Base-by-base conservation (phyloP, 92 coral and sea anemone genomes). In the Porites rus region DNA sequence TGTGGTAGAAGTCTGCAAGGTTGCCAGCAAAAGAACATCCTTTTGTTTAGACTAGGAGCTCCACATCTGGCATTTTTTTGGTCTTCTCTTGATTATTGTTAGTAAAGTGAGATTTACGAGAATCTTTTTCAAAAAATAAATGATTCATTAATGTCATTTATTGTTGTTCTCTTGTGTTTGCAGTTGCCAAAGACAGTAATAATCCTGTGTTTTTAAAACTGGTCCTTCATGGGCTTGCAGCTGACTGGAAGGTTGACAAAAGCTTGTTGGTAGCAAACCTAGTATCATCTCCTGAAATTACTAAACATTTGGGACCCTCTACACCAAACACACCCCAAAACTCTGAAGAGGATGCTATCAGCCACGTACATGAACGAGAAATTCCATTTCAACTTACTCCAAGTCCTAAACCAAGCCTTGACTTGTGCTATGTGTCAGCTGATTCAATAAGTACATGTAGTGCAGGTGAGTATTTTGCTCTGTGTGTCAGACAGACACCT, bases 141-240 rank as follows among this genome's bases (percentile, higher is more conserved):
- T 28, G 38, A 28, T 28, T 28, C 38, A 28, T 28, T 28, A 2
- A 28, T 28, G 38, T 28, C 38, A 28, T 28, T 28, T 28, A 2
- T 28, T 28, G 38, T 28, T 28, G 28, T 18, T 61, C 0, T 1
- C 5, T 28, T 77, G 56, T 62, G 54, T 46, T 52, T 83, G 8
- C 78, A 97, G 99, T 97, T 82, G 96, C 99, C 81, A 97, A 97
- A 80, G 99, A 97, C 85, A 92, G 93, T 82, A 95, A 95, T 75
- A 95, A 94, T 73, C 98, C 99, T 6, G 95, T 92, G 70, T 84
- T 97, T 12, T 93, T 97, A 59, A 97, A 92, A 90, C 97, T 97
- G 22, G 99, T 97, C 73, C 92, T 97, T 13, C 99, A 97, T 85
- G 96, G 99, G 17, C 80, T 97, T 51, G 96, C 96, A n/a, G 97